Evolutionary conservation across 1,140 invertebrate genomes (phyloP).

Genomic region (Fopius arisanus): DNA sequence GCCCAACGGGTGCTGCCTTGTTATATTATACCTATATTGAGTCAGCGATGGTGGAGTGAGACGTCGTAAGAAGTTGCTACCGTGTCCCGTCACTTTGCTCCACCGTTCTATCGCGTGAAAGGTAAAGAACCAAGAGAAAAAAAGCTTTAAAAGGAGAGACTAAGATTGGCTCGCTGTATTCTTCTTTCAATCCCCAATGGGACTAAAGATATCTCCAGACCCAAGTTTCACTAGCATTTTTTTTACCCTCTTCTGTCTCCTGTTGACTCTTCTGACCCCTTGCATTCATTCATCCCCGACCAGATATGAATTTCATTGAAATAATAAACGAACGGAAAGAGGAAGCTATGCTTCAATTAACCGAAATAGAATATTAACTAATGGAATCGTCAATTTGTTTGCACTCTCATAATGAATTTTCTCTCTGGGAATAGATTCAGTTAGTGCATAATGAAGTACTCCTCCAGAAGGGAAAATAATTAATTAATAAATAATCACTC

Average conservation of each 20-base stretch:
- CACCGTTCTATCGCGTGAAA: constrained; percentile 1
- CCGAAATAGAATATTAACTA: not conserved
- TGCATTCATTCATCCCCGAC: not conserved
- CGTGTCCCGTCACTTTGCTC: constrained; percentile 16
- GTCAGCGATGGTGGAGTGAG: not conserved
- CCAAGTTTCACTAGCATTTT: not conserved
- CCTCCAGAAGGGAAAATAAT: not conserved
- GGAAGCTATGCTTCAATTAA: not conserved
- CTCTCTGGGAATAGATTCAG: not conserved
- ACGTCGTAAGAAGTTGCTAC: constrained; percentile 24
- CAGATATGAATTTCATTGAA: not conserved
- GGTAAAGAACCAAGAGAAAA: not conserved
- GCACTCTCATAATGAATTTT: not conserved
- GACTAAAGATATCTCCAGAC: not conserved
- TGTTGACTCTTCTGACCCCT: not conserved
- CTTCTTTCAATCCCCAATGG: not conserved
- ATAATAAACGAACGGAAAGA: not conserved
- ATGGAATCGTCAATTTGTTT: not conserved
- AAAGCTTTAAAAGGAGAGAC: not conserved
- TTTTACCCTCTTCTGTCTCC: not conserved
- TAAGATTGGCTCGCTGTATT: not conserved
- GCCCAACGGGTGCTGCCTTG: constrained; percentile 13
- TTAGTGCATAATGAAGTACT: not conserved
- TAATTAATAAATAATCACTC: not conserved
- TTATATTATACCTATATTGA: not conserved